These are phyloP conservation scores for Hoplostethus atlanticus DNA, from an alignment of 2,797 vertebrate species.

Conservation along the genomic window DNA sequence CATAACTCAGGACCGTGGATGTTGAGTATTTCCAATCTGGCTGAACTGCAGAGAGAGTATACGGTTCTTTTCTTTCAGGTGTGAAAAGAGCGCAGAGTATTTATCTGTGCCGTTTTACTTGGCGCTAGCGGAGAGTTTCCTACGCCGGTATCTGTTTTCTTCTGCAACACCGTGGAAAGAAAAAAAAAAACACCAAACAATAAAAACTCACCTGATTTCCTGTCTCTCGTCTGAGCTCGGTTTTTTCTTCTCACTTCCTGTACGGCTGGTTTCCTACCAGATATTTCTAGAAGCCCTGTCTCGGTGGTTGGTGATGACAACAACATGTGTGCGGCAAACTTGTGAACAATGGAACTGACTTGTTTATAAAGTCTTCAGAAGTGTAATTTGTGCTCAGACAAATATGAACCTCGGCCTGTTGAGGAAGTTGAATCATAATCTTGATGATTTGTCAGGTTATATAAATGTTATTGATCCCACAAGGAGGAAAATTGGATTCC, in stretches of 20 bases:
- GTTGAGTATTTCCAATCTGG: constrained; percentile 43
- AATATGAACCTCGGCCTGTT: constrained; percentile 28
- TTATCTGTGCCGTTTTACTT: constrained; percentile 39
- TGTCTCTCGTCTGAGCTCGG: constrained; percentile 46
- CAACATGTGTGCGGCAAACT: constrained; percentile 69
- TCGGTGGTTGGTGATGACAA: constrained; percentile 64
- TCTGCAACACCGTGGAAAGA: constrained; percentile 19
- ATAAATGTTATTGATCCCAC: constrained; percentile 58
- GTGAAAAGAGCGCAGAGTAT: constrained; percentile 25
- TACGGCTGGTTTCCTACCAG: constrained; percentile 53
- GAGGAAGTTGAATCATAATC: constrained; percentile 30
- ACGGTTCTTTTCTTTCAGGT: constrained; percentile 52
- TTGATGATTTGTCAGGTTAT: constrained; percentile 43
- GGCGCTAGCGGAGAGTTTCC: constrained; percentile 19
- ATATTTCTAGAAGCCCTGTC: constrained; percentile 58
- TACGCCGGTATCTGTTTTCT: constrained; percentile 37
- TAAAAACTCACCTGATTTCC: constrained; percentile 73
- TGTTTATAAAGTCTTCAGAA: constrained; percentile 49
- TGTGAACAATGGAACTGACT: constrained; percentile 62
- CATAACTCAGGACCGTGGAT: constrained; percentile 60
- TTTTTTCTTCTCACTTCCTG: constrained; percentile 67
- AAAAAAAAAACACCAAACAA: neutral
- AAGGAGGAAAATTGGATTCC: constrained; percentile 36
- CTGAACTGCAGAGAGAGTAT: constrained; percentile 33
- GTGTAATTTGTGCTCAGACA: constrained; percentile 64